Percentiles rank a stretch among this genome's conserved stretches.
These are phyloP conservation scores for Clepsis dumicolana DNA, from an alignment of 2,888 invertebrate species.

Conservation along the genomic window DNA sequence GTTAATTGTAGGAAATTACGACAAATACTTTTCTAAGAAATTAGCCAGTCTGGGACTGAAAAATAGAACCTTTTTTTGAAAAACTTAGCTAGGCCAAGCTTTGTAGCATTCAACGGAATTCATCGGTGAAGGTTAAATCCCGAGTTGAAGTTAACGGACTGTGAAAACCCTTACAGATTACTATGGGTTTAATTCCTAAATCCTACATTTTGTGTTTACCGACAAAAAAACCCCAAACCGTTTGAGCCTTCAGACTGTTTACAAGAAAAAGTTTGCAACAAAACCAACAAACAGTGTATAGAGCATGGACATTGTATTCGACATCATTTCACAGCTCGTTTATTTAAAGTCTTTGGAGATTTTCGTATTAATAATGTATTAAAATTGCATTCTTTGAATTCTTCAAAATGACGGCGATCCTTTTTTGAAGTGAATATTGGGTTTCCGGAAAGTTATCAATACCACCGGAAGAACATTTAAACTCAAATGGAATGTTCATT, in stretches of 20 bases:
- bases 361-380: constrained; percentile 25
- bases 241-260: constrained; percentile 31
- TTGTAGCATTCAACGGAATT: constrained; percentile 28
- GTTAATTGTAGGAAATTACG: neutral
- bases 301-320: constrained; percentile 48
- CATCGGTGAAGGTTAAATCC: constrained; percentile 20
- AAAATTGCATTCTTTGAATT: constrained; percentile 16
- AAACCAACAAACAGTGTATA: constrained; percentile 23
- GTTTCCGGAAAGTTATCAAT: constrained; percentile 29
- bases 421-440: neutral
- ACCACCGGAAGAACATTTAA: constrained; percentile 28
- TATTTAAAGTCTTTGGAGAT: constrained; percentile 45
- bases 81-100: neutral
- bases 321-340: constrained; percentile 58
- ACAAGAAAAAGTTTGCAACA: constrained; percentile 18
- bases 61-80: neutral
- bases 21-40: neutral
- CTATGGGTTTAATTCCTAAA: constrained; percentile 29
- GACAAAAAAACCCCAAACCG: constrained; percentile 28
- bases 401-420: constrained; percentile 9
- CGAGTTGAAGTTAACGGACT: constrained; percentile 32
- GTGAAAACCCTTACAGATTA: constrained; percentile 39
- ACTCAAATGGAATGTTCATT: neutral
- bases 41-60: neutral
- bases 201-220: constrained; percentile 24